Base-by-base conservation (phyloP, 2,888 invertebrate genomes). In the Coenonympha arcania region DNA sequence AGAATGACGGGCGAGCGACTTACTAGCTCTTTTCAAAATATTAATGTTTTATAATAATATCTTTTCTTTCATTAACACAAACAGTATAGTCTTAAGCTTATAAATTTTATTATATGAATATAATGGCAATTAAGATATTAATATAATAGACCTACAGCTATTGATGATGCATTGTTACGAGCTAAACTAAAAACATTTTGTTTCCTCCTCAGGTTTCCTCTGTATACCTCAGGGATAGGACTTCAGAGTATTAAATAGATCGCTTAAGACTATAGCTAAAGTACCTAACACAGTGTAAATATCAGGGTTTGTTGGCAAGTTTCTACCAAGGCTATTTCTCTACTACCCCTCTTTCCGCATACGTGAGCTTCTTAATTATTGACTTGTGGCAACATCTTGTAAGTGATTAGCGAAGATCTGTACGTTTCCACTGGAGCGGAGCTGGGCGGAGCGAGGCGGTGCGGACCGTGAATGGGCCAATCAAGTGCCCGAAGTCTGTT, bases 311-410 rank as follows among this genome's bases (percentile, higher is more conserved):
- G 64, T 59, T 56, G 58, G 68, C 69, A 68, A 71, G 68, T 65
- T 55, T 58, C 41, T 51, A 55, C 36, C 65, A 65, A 64, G 64
- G 63, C 71, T 68, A 73, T 76, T 77, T 79, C 76, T 73, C 68
- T 63, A 69, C 69, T 70, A 73, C 73, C 65, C 68, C 62, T 63
- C 64, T 68, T 68, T 63, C 58, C 57, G 55, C 61, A 66, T 66
- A 74, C 73, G 69, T 74, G 72, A 70, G 65, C 60, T 59, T 63
- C 58, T 69, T 73, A 73, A 75, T 76, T 76, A 79, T 74, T 71
- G 68, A 67, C 58, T 19, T 19, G 34, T 36, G 19, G 19, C 5
- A 34, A 18, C 18, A 34, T 4, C 34, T 34, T 30, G 30, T 15
- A 15, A 11, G 30, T 30, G 6, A 13, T 6, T 8, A 11, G 4